Evolutionary conservation across 2,797 vertebrate genomes (phyloP).

Genomic region (Tympanoctomys barrerae): DNA sequence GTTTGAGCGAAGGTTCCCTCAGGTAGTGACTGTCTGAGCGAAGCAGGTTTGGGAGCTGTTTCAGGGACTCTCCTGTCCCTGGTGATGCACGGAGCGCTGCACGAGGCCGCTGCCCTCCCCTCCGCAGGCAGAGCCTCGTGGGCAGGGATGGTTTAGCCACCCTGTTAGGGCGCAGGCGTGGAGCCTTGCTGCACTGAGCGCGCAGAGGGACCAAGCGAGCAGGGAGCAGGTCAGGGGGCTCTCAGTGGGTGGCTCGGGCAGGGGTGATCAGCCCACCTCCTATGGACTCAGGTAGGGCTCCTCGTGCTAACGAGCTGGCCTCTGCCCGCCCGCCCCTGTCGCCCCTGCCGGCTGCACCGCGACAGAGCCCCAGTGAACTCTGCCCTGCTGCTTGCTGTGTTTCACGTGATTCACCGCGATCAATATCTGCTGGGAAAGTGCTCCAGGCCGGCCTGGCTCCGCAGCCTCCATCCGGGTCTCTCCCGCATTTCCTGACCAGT

Average conservation of each 20-base stretch:
- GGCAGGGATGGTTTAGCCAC: neutral
- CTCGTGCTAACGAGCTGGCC: constrained; percentile 43
- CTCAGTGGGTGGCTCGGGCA: neutral
- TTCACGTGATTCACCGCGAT: constrained; percentile 38
- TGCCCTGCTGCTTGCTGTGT: neutral
- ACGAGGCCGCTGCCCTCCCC: neutral
- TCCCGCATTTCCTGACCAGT: neutral
- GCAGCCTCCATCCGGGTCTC: neutral
- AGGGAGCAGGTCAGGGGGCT: neutral
- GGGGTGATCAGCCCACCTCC: neutral
- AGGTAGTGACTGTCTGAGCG: neutral
- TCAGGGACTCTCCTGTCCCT: neutral
- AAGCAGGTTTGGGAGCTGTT: neutral
- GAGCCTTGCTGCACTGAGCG: neutral
- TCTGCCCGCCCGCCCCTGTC: neutral
- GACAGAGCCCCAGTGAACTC: constrained; percentile 36
- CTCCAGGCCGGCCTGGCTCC: neutral
- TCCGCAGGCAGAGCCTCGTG: neutral
- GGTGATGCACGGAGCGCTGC: neutral
- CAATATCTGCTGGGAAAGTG: neutral
- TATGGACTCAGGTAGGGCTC: neutral
- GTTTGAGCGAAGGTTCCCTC: too few species aligned
- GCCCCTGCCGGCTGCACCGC: neutral
- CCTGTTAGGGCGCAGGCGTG: neutral
- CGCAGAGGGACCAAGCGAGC: neutral